Percentiles rank a stretch among this genome's conserved stretches.
These are phyloP conservation scores for Acleris sparsana DNA, from an alignment of 2,888 invertebrate species.

Conservation along the genomic window DNA sequence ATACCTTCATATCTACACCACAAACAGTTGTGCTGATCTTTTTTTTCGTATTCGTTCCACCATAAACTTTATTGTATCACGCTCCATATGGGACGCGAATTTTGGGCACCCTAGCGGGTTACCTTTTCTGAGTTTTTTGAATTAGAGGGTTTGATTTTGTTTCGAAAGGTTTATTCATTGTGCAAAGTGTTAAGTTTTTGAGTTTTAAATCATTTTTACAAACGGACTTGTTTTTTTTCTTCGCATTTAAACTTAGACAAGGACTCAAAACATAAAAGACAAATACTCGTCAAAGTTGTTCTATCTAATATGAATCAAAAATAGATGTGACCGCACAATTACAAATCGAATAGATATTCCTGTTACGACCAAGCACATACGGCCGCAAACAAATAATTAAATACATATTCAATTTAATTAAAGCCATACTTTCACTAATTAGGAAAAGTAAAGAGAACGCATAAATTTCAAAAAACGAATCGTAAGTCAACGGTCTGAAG, in stretches of 20 bases:
- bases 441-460: conserved; percentile 38
- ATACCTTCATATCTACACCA: conserved; percentile 58
- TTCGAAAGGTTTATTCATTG: neutral
- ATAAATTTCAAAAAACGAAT: conserved; percentile 61
- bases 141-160: conserved; percentile 46
- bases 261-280: no score
- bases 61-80: conserved; percentile 70
- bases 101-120: conserved; percentile 50
- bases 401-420: neutral
- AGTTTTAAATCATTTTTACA: no score
- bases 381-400: neutral
- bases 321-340: no score
- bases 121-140: conserved; percentile 52
- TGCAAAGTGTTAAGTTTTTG: no score
- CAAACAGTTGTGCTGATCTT: conserved; percentile 67
- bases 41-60: conserved; percentile 62
- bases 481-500: conserved; percentile 53
- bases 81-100: conserved; percentile 54
- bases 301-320: no score
- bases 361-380: no score
- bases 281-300: no score
- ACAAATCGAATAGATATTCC: no score
- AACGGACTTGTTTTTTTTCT: no score
- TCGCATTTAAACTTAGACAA: no score
- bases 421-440: conserved; percentile 31